These are phyloP conservation scores for Chrysotoxum bicinctum DNA, from an alignment of 2,888 invertebrate genomes.

Conservation along the genomic window DNA sequence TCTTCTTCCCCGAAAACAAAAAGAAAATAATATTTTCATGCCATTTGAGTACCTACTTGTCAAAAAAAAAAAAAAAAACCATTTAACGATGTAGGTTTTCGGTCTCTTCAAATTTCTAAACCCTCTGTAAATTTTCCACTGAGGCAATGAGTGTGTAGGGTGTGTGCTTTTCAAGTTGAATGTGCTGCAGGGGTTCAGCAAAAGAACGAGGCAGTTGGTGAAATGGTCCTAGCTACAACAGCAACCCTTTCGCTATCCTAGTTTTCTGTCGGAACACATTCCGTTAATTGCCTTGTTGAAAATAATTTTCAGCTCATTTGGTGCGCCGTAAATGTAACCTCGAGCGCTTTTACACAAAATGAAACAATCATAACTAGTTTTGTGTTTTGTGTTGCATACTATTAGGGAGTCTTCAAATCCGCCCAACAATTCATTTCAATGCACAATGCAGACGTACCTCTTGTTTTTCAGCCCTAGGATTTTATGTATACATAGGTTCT, in stretches of 20 bases:
- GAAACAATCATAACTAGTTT: slow-evolving; percentile 70
- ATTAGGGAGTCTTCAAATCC: neutral
- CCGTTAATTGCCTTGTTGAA: slow-evolving; percentile 69
- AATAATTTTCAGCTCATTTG: slow-evolving; percentile 76
- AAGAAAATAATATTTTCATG: slow-evolving; percentile 9
- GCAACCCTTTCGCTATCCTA: neutral
- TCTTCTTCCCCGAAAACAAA: neutral
- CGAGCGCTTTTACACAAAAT: slow-evolving; percentile 70
- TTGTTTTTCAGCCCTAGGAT: neutral
- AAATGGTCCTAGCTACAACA: neutral
- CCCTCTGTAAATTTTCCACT: neutral
- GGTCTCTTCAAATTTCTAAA: slow-evolving; percentile 15
- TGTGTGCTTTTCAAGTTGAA: neutral
- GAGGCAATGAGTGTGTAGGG: neutral
- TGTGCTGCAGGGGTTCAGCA: neutral
- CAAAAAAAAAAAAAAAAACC: slow-evolving; percentile 24
- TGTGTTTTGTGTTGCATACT: slow-evolving; percentile 16
- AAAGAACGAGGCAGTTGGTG: neutral
- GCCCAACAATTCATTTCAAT: neutral
- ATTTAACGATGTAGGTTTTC: neutral
- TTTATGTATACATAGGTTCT: neutral
- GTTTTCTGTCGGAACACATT: slow-evolving; percentile 45
- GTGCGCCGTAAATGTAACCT: slow-evolving; percentile 55
- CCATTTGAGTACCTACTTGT: slow-evolving; percentile 40
- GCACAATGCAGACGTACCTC: neutral